Percentiles rank a stretch among this genome's conserved stretches.
These are phyloP conservation scores for Zoanthus sansibaricus DNA, from an alignment of 92 coral and sea anemone genomes.

Conservation along the genomic window DNA sequence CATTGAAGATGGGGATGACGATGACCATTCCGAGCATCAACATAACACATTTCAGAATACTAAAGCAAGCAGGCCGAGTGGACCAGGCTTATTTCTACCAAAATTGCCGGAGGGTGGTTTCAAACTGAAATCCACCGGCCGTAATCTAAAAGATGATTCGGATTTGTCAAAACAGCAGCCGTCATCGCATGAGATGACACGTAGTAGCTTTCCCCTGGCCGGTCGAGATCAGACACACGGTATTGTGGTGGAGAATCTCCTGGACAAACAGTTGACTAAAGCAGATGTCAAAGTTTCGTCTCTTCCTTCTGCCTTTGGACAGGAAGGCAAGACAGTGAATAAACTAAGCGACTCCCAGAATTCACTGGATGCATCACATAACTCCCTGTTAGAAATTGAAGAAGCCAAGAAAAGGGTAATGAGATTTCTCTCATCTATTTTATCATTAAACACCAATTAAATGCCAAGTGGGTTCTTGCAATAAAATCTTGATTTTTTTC, in stretches of 20 bases:
- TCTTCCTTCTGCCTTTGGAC: slow-evolving; percentile 81
- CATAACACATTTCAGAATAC: slow-evolving; percentile 29
- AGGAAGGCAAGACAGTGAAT: slow-evolving; percentile 57
- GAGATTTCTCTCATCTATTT: background rate
- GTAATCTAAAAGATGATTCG: slow-evolving; percentile 69
- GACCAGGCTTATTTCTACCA: slow-evolving; percentile 81
- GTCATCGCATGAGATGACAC: slow-evolving; percentile 57
- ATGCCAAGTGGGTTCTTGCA: too few relatives aligned
- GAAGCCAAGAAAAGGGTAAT: slow-evolving; percentile 87
- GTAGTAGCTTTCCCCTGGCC: slow-evolving; percentile 87
- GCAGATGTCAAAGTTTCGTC: slow-evolving; percentile 78
- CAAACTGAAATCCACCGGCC: slow-evolving; percentile 84
- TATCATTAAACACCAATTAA: too few relatives aligned
- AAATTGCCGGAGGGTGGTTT: slow-evolving; percentile 83
- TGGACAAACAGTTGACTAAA: slow-evolving; percentile 85
- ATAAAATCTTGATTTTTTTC: too few relatives aligned
- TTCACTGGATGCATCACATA: slow-evolving; percentile 74
- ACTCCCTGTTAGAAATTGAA: slow-evolving; percentile 86
- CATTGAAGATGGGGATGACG: slow-evolving; percentile 59
- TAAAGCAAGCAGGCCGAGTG: slow-evolving; percentile 51
- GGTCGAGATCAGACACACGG: slow-evolving; percentile 75
- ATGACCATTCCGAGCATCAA: slow-evolving; percentile 12
- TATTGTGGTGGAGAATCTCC: slow-evolving; percentile 81
- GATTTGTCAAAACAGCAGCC: slow-evolving; percentile 21
- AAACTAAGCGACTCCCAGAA: slow-evolving; percentile 55